Percentiles rank a stretch among this genome's conserved stretches.
Evolutionary conservation across 1,140 invertebrate genomes (phyloP).

Genomic region (Anastrepha ludens): DNA sequence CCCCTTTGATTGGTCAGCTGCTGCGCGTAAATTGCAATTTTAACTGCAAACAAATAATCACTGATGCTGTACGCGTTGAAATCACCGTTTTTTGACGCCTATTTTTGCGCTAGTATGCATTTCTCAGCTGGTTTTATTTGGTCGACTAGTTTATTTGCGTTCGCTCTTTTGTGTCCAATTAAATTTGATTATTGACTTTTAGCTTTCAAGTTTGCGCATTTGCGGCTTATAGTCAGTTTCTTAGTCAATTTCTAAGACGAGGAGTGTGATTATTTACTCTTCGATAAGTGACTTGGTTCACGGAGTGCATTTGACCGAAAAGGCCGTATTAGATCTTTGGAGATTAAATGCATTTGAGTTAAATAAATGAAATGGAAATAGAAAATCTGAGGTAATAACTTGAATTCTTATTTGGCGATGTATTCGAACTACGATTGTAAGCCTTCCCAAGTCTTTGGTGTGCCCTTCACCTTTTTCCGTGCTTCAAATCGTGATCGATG

Average conservation of each 20-base stretch:
- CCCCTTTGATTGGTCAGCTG: not conserved
- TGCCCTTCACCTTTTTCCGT: no score
- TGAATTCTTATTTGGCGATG: no score
- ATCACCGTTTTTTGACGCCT: not conserved
- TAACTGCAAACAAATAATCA: slow-evolving; percentile 47
- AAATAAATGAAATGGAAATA: no score
- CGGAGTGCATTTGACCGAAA: no score
- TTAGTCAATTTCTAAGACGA: not conserved
- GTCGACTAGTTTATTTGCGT: not conserved
- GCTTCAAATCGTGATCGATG: no score
- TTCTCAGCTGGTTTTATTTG: not conserved
- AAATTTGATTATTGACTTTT: slow-evolving; percentile 38
- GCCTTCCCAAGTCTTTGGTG: no score
- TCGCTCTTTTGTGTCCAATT: slow-evolving; percentile 7
- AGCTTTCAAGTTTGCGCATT: not conserved
- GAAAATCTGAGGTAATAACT: no score
- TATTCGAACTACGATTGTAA: no score
- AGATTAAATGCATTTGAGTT: no score
- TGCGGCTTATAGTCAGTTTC: not conserved
- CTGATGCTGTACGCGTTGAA: not conserved
- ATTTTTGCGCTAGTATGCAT: not conserved
- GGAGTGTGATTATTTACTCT: not conserved
- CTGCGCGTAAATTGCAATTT: slow-evolving; percentile 32
- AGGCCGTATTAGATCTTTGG: no score
- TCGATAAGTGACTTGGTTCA: no score